phyloP scores from a whole-genome alignment of 2,888 invertebrate genomes.

The Chymomyza caudatula region DNA sequence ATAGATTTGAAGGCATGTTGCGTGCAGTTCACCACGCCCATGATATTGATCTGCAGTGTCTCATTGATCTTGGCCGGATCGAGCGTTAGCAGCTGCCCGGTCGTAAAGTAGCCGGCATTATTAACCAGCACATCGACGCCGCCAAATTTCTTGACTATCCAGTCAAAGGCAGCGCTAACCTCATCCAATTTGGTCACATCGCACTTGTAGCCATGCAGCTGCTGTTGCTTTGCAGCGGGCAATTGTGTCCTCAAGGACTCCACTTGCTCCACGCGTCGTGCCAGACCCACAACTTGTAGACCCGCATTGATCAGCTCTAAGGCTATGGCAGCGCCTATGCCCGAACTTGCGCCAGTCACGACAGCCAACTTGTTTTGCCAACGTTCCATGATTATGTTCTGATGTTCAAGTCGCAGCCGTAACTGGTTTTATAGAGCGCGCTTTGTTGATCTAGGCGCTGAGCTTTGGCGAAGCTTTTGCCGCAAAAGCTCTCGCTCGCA shows the following conservation, averaged over 20 bases:
- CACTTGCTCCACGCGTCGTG: constrained; percentile 71
- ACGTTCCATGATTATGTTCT: constrained; percentile 73
- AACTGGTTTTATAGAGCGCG: background rate
- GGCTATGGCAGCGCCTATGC: constrained; percentile 80
- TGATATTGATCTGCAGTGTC: constrained; percentile 79
- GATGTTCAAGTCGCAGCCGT: background rate
- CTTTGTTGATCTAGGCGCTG: too few species aligned
- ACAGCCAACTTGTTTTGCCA: constrained; percentile 81
- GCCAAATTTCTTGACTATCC: constrained; percentile 79
- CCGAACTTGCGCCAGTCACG: constrained; percentile 83
- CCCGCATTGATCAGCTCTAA: constrained; percentile 79
- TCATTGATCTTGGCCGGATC: constrained; percentile 59
- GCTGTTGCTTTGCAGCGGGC: constrained; percentile 48
- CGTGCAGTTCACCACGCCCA: constrained; percentile 78
- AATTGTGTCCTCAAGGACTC: constrained; percentile 53
- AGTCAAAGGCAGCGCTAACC: constrained; percentile 79
- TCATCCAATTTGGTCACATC: constrained; percentile 80
- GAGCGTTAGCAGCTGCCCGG: constrained; percentile 70
- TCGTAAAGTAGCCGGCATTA: constrained; percentile 80
- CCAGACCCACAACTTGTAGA: constrained; percentile 80
- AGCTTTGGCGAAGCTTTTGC: too few species aligned
- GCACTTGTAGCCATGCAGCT: constrained; percentile 65
- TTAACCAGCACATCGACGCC: constrained; percentile 82
- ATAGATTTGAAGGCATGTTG: constrained; percentile 79
- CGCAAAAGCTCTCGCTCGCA: too few species aligned